Percentiles rank a stretch among this genome's conserved stretches.
Conservation (phyloP, 2,797 vertebrate genomes). For the Geotria australis region DNA sequence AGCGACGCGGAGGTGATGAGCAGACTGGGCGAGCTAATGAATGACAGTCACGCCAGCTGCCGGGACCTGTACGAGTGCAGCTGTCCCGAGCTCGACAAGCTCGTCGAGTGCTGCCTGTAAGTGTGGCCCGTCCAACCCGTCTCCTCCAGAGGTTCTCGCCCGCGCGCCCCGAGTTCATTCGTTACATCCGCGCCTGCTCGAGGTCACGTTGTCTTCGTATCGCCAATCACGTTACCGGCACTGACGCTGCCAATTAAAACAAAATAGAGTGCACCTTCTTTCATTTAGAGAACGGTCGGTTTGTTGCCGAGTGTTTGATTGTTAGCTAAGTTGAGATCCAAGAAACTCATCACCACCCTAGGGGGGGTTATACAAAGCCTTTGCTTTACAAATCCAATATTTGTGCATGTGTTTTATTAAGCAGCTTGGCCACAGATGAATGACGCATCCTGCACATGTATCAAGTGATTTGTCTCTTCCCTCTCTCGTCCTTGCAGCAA, state of each 20-base stretch:
- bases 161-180: background rate
- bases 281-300: too few species aligned
- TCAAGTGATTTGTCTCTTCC: too few species aligned
- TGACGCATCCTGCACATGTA: too few species aligned
- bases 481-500: slow-evolving; percentile 17
- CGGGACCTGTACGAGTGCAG: slow-evolving; percentile 74
- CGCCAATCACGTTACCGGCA: background rate
- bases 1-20: slow-evolving; percentile 9
- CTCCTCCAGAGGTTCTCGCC: background rate
- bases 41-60: slow-evolving; percentile 69
- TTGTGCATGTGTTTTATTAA: too few species aligned
- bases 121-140: slow-evolving; percentile 5
- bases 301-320: too few species aligned
- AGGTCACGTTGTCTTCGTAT: background rate
- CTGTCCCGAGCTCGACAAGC: slow-evolving; percentile 59
- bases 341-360: too few species aligned
- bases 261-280: too few species aligned
- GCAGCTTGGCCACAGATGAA: too few species aligned
- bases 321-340: too few species aligned
- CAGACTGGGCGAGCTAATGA: slow-evolving; percentile 63
- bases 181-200: background rate
- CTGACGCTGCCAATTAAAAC: background rate
- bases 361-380: too few species aligned
- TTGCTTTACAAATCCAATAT: too few species aligned
- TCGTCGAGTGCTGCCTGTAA: slow-evolving; percentile 75